Percentiles rank a stretch among this genome's conserved stretches.
phyloP scores from a whole-genome alignment of 2,888 invertebrate species.

The Boloria selene region DNA sequence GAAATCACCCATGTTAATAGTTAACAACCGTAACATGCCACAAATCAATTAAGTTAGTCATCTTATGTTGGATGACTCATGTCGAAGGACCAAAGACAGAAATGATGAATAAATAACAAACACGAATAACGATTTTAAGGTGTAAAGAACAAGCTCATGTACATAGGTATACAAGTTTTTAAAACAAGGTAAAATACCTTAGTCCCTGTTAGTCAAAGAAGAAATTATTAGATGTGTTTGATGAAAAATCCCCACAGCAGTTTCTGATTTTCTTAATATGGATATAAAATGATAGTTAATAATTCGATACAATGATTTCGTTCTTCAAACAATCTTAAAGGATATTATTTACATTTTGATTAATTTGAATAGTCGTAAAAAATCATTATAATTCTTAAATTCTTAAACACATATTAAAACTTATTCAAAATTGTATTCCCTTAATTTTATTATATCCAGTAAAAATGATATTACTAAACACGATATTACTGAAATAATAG shows the following conservation, averaged over 20 bases:
- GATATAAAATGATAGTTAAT: not conserved
- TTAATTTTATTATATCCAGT: too few relatives aligned
- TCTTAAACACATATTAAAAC: too few relatives aligned
- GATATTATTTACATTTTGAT: too few relatives aligned
- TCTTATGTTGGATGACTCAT: slow-evolving; percentile 66
- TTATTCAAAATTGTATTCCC: too few relatives aligned
- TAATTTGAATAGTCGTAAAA: too few relatives aligned
- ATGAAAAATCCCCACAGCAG: not conserved
- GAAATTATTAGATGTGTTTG: not conserved
- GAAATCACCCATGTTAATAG: slow-evolving; percentile 65
- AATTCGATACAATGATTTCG: not conserved
- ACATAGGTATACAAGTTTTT: slow-evolving; percentile 1
- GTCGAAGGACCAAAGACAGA: slow-evolving; percentile 53
- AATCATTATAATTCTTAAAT: too few relatives aligned
- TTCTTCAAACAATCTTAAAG: not conserved
- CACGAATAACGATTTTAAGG: slow-evolving; percentile 22
- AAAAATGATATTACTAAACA: too few relatives aligned
- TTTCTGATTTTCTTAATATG: not conserved
- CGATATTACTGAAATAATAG: too few relatives aligned
- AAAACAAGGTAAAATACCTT: slow-evolving; percentile 32
- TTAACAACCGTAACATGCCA: slow-evolving; percentile 71
- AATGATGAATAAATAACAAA: slow-evolving; percentile 32
- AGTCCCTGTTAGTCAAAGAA: slow-evolving; percentile 25
- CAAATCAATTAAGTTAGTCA: slow-evolving; percentile 77
- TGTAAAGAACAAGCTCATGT: slow-evolving; percentile 9